phyloP scores from a whole-genome alignment of 2,113 vertebrate genomes.

The human (Homo sapiens) region GRCh38 chr12:45146501-45147000 shows the following conservation, averaged over 20 bases:
- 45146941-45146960: not conserved
- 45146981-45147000: not conserved
- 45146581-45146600: not conserved
- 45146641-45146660: not conserved
- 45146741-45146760: not conserved
- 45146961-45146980: not conserved
- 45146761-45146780: not conserved
- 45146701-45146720: not conserved
- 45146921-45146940: not conserved
- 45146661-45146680: not conserved
- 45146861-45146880: not conserved
- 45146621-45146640: not conserved
- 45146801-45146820: not conserved
- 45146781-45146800: not conserved
- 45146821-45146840: not conserved
- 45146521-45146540: slow-evolving; percentile 42
- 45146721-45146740: not conserved
- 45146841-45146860: not conserved
- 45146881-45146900: not conserved
- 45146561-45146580: not conserved
- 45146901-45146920: not conserved
- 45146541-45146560: not conserved
- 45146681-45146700: not conserved
- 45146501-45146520: slow-evolving; percentile 27
- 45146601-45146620: not conserved